Evolutionary conservation across 2,888 invertebrate genomes (phyloP).

Genomic region (Argyra leucocephala): DNA sequence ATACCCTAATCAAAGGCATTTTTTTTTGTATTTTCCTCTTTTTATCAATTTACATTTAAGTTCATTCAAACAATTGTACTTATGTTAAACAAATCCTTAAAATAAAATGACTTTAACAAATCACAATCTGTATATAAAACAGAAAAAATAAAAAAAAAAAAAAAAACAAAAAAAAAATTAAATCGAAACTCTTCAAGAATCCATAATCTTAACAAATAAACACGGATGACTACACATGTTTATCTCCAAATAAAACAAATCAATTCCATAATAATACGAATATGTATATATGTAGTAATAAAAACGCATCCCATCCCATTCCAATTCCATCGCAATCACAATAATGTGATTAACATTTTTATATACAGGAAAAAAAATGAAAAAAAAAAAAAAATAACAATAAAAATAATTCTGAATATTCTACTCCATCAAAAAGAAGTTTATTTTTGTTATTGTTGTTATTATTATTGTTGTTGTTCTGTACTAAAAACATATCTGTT

Average conservation of each 20-base stretch:
- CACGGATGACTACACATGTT: not conserved
- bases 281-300: too few relatives aligned
- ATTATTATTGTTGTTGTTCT: not conserved
- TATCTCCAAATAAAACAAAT: not conserved
- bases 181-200: not conserved
- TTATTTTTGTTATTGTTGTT: too few relatives aligned
- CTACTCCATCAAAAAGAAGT: not conserved
- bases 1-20: too few relatives aligned
- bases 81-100: not conserved
- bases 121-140: too few relatives aligned
- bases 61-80: constrained; percentile 3
- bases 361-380: too few relatives aligned
- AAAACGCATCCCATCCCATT: not conserved
- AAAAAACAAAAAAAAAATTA: too few relatives aligned
- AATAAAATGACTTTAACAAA: too few relatives aligned
- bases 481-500: not conserved
- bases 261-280: not conserved
- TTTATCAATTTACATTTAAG: not conserved
- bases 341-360: not conserved
- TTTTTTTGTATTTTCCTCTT: not conserved
- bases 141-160: too few relatives aligned
- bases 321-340: too few relatives aligned
- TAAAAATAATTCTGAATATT: not conserved
- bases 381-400: not conserved
- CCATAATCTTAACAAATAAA: not conserved